Evolutionary conservation across 1,140 invertebrate species (phyloP).

Genomic region (Vanessa tameamea): DNA sequence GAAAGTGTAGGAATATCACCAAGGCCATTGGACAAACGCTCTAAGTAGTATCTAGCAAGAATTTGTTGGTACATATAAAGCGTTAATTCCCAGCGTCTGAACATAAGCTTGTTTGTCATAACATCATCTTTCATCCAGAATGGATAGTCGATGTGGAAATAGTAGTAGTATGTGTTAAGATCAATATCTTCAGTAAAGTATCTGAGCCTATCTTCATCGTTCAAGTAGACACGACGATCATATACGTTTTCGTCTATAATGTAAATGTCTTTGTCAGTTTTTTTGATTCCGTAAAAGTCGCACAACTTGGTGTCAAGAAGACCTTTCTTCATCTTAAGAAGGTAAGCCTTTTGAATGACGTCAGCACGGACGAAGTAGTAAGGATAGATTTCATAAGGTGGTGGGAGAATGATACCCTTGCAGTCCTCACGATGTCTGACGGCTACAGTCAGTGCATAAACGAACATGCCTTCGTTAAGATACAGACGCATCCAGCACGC

Average conservation of each 20-base stretch:
- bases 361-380: constrained; percentile 83
- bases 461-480: constrained; percentile 84
- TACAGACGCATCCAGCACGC: constrained; percentile 84
- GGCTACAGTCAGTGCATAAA: constrained; percentile 83
- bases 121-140: constrained; percentile 83
- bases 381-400: constrained; percentile 86
- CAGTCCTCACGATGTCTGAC: constrained; percentile 83
- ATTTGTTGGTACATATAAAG: constrained; percentile 83
- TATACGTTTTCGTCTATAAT: constrained; percentile 75
- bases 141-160: constrained; percentile 85
- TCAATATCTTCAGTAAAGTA: constrained; percentile 87
- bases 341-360: constrained; percentile 82
- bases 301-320: constrained; percentile 64
- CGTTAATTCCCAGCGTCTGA: constrained; percentile 83
- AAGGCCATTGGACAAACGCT: constrained; percentile 83
- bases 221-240: constrained; percentile 69
- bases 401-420: constrained; percentile 82
- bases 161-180: constrained; percentile 85
- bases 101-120: constrained; percentile 74
- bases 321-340: constrained; percentile 80
- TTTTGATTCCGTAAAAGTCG: constrained; percentile 72
- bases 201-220: constrained; percentile 74
- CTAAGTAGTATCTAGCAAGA: constrained; percentile 84
- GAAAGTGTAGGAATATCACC: constrained; percentile 80
- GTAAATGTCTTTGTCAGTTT: constrained; percentile 66